phyloP scores from a whole-genome alignment of 1,140 invertebrate species.

The Lethrus apterus region DNA sequence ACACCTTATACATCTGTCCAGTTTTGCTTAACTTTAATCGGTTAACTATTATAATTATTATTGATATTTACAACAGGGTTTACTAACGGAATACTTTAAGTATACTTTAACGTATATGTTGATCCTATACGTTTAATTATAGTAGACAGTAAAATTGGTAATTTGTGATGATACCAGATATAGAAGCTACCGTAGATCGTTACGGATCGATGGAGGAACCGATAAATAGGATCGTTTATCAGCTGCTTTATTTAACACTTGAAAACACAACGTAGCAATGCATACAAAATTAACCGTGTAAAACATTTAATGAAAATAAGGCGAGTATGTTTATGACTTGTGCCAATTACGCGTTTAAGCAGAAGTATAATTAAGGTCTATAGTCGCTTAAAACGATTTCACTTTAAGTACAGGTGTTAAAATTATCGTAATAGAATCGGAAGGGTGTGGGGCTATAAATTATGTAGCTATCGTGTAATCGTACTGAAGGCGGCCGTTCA shows the following conservation, averaged over 20 bases:
- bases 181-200: constrained; percentile 17
- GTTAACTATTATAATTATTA: too few relatives aligned
- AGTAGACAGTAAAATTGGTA: too few relatives aligned
- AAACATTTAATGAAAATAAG: constrained; percentile 21
- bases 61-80: too few relatives aligned
- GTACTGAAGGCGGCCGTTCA: constrained; percentile 19
- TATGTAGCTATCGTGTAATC: constrained; percentile 29
- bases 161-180: too few relatives aligned
- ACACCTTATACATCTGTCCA: too few relatives aligned
- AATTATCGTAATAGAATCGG: constrained; percentile 38
- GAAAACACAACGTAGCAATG: constrained; percentile 21
- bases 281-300: constrained; percentile 17
- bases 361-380: constrained; percentile 22
- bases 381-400: constrained; percentile 26
- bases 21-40: too few relatives aligned
- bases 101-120: too few relatives aligned
- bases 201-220: constrained; percentile 12
- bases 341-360: constrained; percentile 23
- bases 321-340: constrained; percentile 18
- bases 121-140: too few relatives aligned
- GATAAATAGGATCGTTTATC: constrained; percentile 19
- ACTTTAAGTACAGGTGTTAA: constrained; percentile 34
- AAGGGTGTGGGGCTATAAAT: constrained; percentile 34
- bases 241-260: constrained; percentile 23
- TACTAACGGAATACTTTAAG: too few relatives aligned